Percentiles rank a stretch among this genome's conserved stretches.
Evolutionary conservation across 2,113 vertebrate genomes (phyloP).

Genomic region (Nothocercus nigrocapillus): DNA sequence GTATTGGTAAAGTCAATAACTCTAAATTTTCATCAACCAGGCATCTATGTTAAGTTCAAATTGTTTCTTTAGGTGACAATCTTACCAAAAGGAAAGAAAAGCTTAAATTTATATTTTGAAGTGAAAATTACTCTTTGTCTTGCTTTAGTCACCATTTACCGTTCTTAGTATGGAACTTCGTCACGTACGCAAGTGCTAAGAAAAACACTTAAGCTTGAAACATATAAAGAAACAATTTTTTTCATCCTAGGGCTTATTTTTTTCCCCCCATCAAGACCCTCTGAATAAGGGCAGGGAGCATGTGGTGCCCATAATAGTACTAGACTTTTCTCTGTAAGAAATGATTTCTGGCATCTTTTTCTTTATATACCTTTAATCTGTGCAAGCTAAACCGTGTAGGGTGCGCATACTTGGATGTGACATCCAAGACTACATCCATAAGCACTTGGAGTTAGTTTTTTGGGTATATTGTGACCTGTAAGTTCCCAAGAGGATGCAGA

Average conservation of each 20-base stretch:
- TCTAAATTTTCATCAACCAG: background rate
- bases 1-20: background rate
- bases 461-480: background rate
- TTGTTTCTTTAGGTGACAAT: background rate
- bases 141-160: background rate
- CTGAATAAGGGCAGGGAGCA: no score
- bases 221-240: background rate
- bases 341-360: background rate
- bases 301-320: background rate
- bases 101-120: background rate
- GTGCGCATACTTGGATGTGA: background rate
- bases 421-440: background rate
- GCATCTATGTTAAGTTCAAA: background rate
- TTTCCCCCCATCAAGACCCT: background rate
- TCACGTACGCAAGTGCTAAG: background rate
- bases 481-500: background rate
- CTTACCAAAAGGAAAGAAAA: background rate
- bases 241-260: background rate
- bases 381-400: background rate
- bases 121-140: background rate
- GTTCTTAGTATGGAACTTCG: background rate
- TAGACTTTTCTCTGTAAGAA: background rate
- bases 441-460: background rate
- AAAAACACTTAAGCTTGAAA: background rate
- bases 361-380: background rate